Evolutionary conservation across 2,888 invertebrate species (phyloP).

Genomic region (Hydriomena furcata): DNA sequence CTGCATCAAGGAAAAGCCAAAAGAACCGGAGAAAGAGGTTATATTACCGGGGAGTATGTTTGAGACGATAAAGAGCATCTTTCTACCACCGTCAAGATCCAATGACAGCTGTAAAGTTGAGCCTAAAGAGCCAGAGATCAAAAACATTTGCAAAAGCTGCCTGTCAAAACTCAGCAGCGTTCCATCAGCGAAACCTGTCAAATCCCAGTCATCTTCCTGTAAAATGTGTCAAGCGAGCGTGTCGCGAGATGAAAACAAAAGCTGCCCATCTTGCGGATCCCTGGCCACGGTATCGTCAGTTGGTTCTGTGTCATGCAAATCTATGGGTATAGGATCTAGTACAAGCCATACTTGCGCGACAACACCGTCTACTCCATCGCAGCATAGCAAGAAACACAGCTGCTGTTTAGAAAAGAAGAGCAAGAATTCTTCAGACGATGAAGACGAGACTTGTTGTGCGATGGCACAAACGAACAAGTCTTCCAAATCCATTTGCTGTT

Average conservation of each 20-base stretch:
- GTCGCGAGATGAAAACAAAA: conserved; percentile 1
- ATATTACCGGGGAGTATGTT: conserved; percentile 7
- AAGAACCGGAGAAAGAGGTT: conserved; percentile 8
- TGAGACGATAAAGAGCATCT: conserved; percentile 19
- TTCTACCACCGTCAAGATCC: conserved; percentile 8
- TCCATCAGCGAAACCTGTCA: conserved; percentile 1
- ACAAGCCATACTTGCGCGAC: neutral
- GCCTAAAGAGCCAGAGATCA: conserved; percentile 1
- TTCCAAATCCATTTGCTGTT: conserved; percentile 17
- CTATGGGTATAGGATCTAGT: conserved; percentile 16
- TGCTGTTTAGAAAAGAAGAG: conserved; percentile 11
- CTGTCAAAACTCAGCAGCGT: conserved; percentile 5
- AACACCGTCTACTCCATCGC: neutral
- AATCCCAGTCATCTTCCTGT: conserved; percentile 12
- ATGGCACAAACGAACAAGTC: conserved; percentile 8
- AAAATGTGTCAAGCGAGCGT: conserved; percentile 19
- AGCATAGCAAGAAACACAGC: conserved; percentile 9
- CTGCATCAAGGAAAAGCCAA: conserved; percentile 3
- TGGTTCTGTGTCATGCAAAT: conserved; percentile 17
- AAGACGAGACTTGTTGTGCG: conserved; percentile 2
- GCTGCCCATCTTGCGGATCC: conserved; percentile 15
- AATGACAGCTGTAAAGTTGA: conserved; percentile 5
- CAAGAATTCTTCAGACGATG: neutral
- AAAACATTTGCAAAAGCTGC: conserved; percentile 25
- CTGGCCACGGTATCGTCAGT: neutral